These are phyloP conservation scores for Saccostrea glomerata DNA, from an alignment of 1,140 invertebrate species.

Conservation along the genomic window DNA sequence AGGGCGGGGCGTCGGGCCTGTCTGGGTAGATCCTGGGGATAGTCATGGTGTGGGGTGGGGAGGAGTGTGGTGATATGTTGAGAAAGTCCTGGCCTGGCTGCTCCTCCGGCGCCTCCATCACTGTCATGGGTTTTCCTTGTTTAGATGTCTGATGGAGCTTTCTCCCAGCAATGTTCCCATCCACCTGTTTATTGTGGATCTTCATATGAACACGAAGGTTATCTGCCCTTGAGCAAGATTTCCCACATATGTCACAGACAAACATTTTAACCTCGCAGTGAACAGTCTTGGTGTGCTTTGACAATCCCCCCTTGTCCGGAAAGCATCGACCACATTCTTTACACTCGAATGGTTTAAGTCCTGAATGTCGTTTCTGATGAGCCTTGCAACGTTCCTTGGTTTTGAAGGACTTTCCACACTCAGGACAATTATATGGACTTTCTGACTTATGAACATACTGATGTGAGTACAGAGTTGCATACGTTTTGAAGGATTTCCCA, in stretches of 20 bases:
- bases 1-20: slow-evolving; percentile 14
- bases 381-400: slow-evolving; percentile 81
- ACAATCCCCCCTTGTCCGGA: slow-evolving; percentile 76
- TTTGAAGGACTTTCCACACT: slow-evolving; percentile 83
- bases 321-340: slow-evolving; percentile 80
- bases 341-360: slow-evolving; percentile 81
- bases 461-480: slow-evolving; percentile 73
- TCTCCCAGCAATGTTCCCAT: background rate
- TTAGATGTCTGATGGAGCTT: background rate
- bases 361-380: slow-evolving; percentile 81
- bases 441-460: slow-evolving; percentile 81
- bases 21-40: slow-evolving; percentile 6
- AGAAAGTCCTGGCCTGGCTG: background rate
- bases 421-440: slow-evolving; percentile 81
- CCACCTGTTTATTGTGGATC: slow-evolving; percentile 67
- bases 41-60: slow-evolving; percentile 10
- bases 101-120: background rate
- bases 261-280: slow-evolving; percentile 72
- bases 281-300: slow-evolving; percentile 76
- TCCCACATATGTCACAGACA: slow-evolving; percentile 78
- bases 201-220: slow-evolving; percentile 81
- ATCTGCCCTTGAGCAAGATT: slow-evolving; percentile 80
- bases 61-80: slow-evolving; percentile 17
- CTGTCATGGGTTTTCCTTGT: background rate
- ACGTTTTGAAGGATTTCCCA: slow-evolving; percentile 73